phyloP scores from a whole-genome alignment of 2,797 vertebrate genomes.

The Falco rusticolus region DNA sequence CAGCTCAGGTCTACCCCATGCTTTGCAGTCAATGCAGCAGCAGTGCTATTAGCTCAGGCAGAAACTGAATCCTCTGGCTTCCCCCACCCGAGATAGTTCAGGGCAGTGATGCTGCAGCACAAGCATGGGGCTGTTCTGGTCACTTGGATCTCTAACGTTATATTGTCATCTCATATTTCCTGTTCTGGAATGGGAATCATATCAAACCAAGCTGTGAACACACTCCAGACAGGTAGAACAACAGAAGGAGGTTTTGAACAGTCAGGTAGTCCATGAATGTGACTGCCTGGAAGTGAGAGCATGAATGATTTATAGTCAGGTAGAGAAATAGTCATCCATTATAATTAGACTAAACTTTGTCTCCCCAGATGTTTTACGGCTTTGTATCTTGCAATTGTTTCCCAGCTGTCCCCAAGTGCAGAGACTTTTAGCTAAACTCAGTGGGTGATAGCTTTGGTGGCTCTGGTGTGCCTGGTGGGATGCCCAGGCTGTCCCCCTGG shows the following conservation, averaged over 20 bases:
- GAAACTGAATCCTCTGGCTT: not conserved
- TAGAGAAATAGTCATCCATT: not conserved
- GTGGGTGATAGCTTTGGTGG: rapidly evolving
- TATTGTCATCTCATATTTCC: not conserved
- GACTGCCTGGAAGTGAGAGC: not conserved
- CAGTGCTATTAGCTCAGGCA: rapidly evolving
- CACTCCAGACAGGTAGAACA: not conserved
- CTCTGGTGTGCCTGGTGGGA: not conserved
- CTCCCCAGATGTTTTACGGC: not conserved
- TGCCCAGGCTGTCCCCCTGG: not conserved
- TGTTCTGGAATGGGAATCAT: not conserved
- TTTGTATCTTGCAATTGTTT: not conserved
- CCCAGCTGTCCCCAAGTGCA: not conserved
- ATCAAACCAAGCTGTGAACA: not conserved
- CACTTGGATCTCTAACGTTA: rapidly evolving
- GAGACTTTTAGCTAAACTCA: not conserved
- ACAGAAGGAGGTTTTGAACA: not conserved
- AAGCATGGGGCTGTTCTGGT: not conserved
- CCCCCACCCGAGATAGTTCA: rapidly evolving
- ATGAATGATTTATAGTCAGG: not conserved
- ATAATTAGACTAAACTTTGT: not conserved
- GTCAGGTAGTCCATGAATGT: not conserved
- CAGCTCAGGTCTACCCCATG: not conserved
- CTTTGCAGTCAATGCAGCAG: not conserved
- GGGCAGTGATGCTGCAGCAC: rapidly evolving